phyloP scores from a whole-genome alignment of 2,797 vertebrate species.

The Phalloptychus januarius region DNA sequence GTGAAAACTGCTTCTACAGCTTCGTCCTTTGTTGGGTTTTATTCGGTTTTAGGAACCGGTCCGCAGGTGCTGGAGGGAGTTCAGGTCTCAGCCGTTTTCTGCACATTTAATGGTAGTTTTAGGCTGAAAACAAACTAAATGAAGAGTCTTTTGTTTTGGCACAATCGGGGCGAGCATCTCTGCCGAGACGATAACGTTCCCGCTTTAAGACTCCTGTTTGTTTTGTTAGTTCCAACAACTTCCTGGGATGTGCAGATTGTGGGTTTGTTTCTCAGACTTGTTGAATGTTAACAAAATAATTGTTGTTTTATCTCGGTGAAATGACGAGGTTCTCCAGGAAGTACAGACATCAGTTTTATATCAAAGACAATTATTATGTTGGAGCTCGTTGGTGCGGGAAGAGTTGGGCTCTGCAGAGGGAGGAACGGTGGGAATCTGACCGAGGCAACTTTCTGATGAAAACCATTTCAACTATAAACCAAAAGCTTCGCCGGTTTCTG shows the following conservation, averaged over 20 bases:
- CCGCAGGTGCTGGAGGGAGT: constrained; percentile 15
- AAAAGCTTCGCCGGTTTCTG: not conserved
- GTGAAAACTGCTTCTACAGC: constrained; percentile 24
- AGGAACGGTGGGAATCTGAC: not conserved
- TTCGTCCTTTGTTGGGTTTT: constrained; percentile 23
- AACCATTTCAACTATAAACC: not conserved
- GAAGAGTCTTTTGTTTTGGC: constrained; percentile 73
- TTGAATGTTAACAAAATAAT: constrained; percentile 70
- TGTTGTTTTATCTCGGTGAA: constrained; percentile 66
- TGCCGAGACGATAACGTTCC: constrained; percentile 41
- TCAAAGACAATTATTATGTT: constrained; percentile 33
- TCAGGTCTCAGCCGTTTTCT: constrained; percentile 49
- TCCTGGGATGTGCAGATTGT: constrained; percentile 59
- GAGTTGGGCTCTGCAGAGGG: not conserved
- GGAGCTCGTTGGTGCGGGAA: constrained; percentile 1
- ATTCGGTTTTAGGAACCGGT: constrained; percentile 22
- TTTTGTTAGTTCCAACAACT: constrained; percentile 61
- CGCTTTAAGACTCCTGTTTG: constrained; percentile 54
- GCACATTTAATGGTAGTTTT: constrained; percentile 69
- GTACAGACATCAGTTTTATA: constrained; percentile 41
- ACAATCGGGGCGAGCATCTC: constrained; percentile 58
- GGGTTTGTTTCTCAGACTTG: constrained; percentile 53
- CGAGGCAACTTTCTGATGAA: not conserved
- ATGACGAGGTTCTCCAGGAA: constrained; percentile 64
- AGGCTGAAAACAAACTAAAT: constrained; percentile 74